Percentiles rank a stretch among this genome's conserved stretches.
phyloP scores from a whole-genome alignment of 2,888 invertebrate species.

The Neoascia interrupta region DNA sequence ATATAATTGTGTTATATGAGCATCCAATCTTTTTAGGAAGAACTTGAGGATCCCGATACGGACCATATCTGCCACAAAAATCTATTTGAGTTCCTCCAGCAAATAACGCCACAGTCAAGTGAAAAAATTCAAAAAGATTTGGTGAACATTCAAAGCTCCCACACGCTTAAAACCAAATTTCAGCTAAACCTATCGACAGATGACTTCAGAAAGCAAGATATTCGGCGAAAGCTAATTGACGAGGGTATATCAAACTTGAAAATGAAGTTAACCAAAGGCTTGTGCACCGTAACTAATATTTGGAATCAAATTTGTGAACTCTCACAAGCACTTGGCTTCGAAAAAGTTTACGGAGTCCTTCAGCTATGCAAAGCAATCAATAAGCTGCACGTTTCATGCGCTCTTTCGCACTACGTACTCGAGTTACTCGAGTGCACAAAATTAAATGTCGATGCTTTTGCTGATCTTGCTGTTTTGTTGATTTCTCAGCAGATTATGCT shows the following conservation, averaged over 20 bases:
- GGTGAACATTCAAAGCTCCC: slow-evolving; percentile 73
- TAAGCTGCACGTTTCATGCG: slow-evolving; percentile 76
- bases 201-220: slow-evolving; percentile 71
- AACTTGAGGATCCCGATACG: slow-evolving; percentile 62
- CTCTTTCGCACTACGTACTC: slow-evolving; percentile 74
- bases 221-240: slow-evolving; percentile 72
- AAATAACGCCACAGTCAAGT: slow-evolving; percentile 72
- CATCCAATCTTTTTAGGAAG: slow-evolving; percentile 57
- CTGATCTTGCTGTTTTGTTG: slow-evolving; percentile 75
- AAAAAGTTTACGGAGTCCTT: slow-evolving; percentile 74
- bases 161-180: slow-evolving; percentile 73
- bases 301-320: slow-evolving; percentile 74
- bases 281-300: slow-evolving; percentile 73
- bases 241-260: slow-evolving; percentile 74
- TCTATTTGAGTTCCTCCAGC: slow-evolving; percentile 76
- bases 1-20: neutral
- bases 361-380: slow-evolving; percentile 74
- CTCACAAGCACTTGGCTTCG: slow-evolving; percentile 72
- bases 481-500: slow-evolving; percentile 76
- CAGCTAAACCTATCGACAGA: slow-evolving; percentile 70
- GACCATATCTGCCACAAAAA: slow-evolving; percentile 71
- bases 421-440: slow-evolving; percentile 73
- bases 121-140: slow-evolving; percentile 71
- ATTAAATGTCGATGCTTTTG: slow-evolving; percentile 73
- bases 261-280: slow-evolving; percentile 27